Percentiles rank a stretch among this genome's conserved stretches.
Evolutionary conservation across 2,113 vertebrate species (phyloP).

Genomic region (Anolis sagrei): DNA sequence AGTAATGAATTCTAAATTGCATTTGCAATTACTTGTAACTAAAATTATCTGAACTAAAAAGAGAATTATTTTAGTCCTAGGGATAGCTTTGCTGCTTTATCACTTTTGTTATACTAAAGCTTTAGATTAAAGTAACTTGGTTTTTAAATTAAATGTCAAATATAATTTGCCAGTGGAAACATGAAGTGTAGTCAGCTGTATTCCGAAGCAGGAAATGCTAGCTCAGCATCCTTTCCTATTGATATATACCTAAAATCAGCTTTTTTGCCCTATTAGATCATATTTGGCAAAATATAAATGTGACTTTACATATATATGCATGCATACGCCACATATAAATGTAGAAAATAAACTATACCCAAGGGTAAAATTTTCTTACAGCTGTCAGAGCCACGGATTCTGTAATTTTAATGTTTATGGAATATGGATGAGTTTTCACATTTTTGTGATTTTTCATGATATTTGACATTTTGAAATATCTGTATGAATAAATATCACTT

Average conservation of each 20-base stretch:
- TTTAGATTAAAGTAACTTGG: conserved; percentile 72
- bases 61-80: conserved; percentile 56
- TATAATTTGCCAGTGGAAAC: conserved; percentile 71
- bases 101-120: conserved; percentile 57
- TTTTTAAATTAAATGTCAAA: conserved; percentile 79
- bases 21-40: conserved; percentile 73
- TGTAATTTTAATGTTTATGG: conserved; percentile 50
- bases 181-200: conserved; percentile 49
- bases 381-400: conserved; percentile 49
- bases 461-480: not conserved
- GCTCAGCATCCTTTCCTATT: conserved; percentile 57
- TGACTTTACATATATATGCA: not conserved
- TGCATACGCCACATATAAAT: not conserved
- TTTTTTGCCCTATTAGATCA: conserved; percentile 49
- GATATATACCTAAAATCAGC: conserved; percentile 54
- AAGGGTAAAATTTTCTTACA: conserved; percentile 52
- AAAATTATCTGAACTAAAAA: conserved; percentile 68
- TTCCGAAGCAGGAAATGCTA: conserved; percentile 48
- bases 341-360: conserved; percentile 5
- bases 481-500: not conserved
- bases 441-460: conserved; percentile 20
- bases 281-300: conserved; percentile 43
- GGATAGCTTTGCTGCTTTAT: conserved; percentile 71
- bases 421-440: conserved; percentile 33
- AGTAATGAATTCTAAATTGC: conserved; percentile 75